Conservation (phyloP, 2,888 invertebrate genomes). For the Cistogaster globosa region DNA sequence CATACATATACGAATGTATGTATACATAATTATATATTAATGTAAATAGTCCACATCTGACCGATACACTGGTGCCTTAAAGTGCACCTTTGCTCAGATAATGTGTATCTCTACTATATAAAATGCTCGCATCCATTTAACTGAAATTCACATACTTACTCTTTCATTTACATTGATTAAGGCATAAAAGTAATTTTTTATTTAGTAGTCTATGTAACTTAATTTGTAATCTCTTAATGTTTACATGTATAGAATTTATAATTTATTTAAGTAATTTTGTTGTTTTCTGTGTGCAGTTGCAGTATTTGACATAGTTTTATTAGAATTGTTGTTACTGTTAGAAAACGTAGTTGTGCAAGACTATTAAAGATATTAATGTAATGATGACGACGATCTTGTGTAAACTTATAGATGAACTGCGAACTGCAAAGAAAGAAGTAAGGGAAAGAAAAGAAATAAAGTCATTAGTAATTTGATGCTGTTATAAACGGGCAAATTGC, state of each 20-base stretch:
- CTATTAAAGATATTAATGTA: conserved; percentile 59
- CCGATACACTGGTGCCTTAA: too few relatives aligned
- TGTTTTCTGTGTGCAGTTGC: conserved; percentile 74
- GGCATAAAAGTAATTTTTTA: too few relatives aligned
- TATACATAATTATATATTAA: too few relatives aligned
- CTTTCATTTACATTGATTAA: too few relatives aligned
- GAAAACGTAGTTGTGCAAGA: conserved; percentile 71
- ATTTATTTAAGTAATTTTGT: conserved; percentile 77
- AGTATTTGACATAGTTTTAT: conserved; percentile 77
- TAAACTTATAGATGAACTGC: conserved; percentile 75
- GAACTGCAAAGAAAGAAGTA: conserved; percentile 73
- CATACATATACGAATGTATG: too few relatives aligned
- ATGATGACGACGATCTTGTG: conserved; percentile 57
- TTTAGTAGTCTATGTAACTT: not conserved
- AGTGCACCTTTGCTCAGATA: too few relatives aligned
- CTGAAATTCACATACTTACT: too few relatives aligned
- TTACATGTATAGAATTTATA: not conserved
- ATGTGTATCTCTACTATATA: too few relatives aligned
- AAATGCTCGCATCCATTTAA: too few relatives aligned
- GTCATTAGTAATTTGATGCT: not conserved
- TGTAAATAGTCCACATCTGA: too few relatives aligned
- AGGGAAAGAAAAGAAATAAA: conserved; percentile 10
- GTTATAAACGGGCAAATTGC: not conserved
- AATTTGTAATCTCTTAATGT: not conserved
- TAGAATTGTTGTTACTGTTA: conserved; percentile 76